These are phyloP conservation scores for Brenthis ino DNA, from an alignment of 2,888 invertebrate species.

Conservation along the genomic window DNA sequence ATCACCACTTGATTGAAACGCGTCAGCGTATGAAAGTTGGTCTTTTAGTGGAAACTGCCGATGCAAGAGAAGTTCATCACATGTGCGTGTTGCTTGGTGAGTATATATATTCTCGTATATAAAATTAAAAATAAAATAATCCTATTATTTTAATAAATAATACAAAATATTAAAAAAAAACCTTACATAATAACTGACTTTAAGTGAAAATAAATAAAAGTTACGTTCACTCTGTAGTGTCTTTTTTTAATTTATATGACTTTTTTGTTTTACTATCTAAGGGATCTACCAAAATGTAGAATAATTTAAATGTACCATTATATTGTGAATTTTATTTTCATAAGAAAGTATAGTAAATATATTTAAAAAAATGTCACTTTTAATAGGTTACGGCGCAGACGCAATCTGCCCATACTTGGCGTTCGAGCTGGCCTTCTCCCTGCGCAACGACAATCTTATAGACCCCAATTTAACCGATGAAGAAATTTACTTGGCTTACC, in stretches of 20 bases:
- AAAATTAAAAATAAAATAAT: not conserved
- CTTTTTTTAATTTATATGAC: too few relatives aligned
- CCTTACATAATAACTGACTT: not conserved
- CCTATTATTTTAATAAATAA: too few relatives aligned
- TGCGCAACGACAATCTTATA: slow-evolving; percentile 93
- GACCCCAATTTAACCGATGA: slow-evolving; percentile 89
- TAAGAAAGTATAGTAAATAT: too few relatives aligned
- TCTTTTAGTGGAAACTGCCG: slow-evolving; percentile 96
- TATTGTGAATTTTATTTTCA: too few relatives aligned
- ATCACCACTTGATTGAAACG: slow-evolving; percentile 97
- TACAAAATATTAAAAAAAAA: not conserved
- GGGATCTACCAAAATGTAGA: too few relatives aligned
- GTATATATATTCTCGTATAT: slow-evolving; percentile 23
- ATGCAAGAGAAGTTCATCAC: slow-evolving; percentile 97
- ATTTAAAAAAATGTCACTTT: too few relatives aligned
- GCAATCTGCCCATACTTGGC: slow-evolving; percentile 98
- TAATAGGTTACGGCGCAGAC: slow-evolving; percentile 93
- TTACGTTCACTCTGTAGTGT: too few relatives aligned
- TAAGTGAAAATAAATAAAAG: too few relatives aligned
- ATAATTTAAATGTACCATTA: too few relatives aligned
- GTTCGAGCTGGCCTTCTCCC: slow-evolving; percentile 93
- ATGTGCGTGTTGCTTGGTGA: slow-evolving; percentile 94
- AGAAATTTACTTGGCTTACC: slow-evolving; percentile 92
- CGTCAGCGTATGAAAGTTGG: slow-evolving; percentile 98
- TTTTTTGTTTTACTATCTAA: too few relatives aligned